phyloP scores from a whole-genome alignment of 2,797 vertebrate genomes.

The Gobionotothen gibberifrons region DNA sequence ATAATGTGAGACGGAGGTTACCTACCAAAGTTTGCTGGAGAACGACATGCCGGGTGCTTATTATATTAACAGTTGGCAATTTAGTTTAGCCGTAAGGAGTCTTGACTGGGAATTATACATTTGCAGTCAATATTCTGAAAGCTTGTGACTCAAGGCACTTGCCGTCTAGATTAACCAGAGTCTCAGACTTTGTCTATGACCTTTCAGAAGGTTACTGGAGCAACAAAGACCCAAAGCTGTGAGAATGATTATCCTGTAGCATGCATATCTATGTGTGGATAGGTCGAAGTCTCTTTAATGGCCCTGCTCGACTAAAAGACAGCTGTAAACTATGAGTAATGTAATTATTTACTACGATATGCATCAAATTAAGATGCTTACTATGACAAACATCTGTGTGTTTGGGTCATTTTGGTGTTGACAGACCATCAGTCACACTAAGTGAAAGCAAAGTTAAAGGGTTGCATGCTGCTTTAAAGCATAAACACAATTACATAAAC shows the following conservation, averaged over 20 bases:
- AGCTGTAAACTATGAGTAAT: conserved; percentile 56
- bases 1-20: conserved; percentile 22
- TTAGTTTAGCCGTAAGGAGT: conserved; percentile 46
- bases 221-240: conserved; percentile 20
- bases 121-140: conserved; percentile 16
- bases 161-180: neutral
- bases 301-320: conserved; percentile 23
- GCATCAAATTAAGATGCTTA: conserved; percentile 38
- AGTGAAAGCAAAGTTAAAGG: conserved; percentile 36
- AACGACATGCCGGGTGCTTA: conserved; percentile 35
- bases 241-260: conserved; percentile 8
- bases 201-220: conserved; percentile 40
- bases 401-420: neutral
- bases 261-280: conserved; percentile 21
- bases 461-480: conserved; percentile 30
- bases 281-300: conserved; percentile 46
- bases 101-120: conserved; percentile 39
- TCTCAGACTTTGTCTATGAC: conserved; percentile 45
- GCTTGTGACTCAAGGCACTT: too few species aligned
- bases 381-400: conserved; percentile 23
- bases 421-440: conserved; percentile 5
- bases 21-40: conserved; percentile 32
- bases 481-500: conserved; percentile 36
- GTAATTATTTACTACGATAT: conserved; percentile 36
- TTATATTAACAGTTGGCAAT: conserved; percentile 58